Base-by-base conservation (phyloP, 1,140 invertebrate genomes). In the Caenorhabditis brenneri region DNA sequence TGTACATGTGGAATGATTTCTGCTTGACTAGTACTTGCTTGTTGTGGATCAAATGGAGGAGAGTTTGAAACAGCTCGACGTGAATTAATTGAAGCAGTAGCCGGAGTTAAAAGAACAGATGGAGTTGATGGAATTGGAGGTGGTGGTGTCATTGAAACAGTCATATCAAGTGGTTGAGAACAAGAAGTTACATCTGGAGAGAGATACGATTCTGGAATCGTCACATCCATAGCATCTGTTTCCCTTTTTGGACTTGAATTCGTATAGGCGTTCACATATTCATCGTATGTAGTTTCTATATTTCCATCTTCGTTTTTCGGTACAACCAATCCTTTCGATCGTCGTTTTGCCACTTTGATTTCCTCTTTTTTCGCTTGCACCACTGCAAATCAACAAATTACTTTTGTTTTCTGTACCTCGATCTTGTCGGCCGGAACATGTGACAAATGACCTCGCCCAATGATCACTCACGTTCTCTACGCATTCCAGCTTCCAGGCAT, bases 401-500 rank as follows among this genome's bases (percentile, higher is more conserved):
- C 58, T n/a, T 2, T 12, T 55, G 49, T 55, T 82, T 55, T 82
- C 6, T 39, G 80, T 82, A 48, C 55, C 53, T 60, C 33, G 27
- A 19, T 31, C 42, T 51, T 36, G 6, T 42, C 46, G 22, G 22
- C 29, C n/a, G 16, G 31, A 82, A 42, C 80, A 82, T 82, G 53
- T 65, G 39, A 82, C 29, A 60, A 74, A 46, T 42, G 48, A 19
- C 48, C n/a, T 69, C n/a, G 58, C 36, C 6, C 31, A 80, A 39
- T 49, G 27, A 39, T 42, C 55, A 85, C 84, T 82, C 33, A 85
- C 84, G 33, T 69, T 86, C 74, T 80, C 82, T 58, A 33, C 79
- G 74, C 84, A 86, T 86, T 55, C 84, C 84, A 46, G 81, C 84
- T 27, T 78, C 48, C 10, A 86, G 29, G 46, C 84, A 86, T 55